Conservation (phyloP, 1,140 invertebrate species). For the Drosophila aff. region DNA sequence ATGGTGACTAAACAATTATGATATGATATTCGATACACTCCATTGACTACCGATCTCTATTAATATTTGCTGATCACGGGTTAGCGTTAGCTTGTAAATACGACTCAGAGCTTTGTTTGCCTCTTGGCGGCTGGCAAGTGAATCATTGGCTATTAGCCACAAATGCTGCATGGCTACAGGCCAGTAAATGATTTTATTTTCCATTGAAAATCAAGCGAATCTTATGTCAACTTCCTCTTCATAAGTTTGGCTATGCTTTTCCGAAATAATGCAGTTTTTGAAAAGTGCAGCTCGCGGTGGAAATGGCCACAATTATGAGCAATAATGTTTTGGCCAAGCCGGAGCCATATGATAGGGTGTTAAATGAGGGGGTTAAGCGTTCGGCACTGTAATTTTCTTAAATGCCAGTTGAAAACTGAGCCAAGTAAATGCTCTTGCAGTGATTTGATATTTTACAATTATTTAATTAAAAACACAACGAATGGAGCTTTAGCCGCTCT, state of each 20-base stretch:
- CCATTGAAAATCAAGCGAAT: not conserved
- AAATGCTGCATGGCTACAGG: not conserved
- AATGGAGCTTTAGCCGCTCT: not conserved
- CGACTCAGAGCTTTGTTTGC: constrained; percentile 7
- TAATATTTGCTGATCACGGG: constrained; percentile 26
- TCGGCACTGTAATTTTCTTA: constrained; percentile 15
- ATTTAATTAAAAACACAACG: not conserved
- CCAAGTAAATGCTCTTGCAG: not conserved
- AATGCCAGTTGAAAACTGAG: not conserved
- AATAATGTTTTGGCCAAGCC: not conserved
- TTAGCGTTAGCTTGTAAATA: constrained; percentile 23
- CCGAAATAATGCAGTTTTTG: not conserved
- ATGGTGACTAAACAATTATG: not conserved
- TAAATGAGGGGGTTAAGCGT: constrained; percentile 5
- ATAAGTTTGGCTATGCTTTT: not conserved
- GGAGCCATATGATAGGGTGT: not conserved
- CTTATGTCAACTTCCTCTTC: constrained; percentile 5
- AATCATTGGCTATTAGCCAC: not conserved
- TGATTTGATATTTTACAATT: not conserved
- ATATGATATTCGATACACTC: not conserved
- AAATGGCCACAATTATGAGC: constrained; percentile 6
- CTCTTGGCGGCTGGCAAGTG: constrained; percentile 14
- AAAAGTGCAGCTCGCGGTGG: not conserved
- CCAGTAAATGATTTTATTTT: constrained; percentile 2
- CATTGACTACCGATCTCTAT: not conserved